A percentile compares a stretch with the other conserved stretches of the same genome.
phyloP scores from a whole-genome alignment of 2,797 vertebrate species.

The Megaceryle alcyon region DNA sequence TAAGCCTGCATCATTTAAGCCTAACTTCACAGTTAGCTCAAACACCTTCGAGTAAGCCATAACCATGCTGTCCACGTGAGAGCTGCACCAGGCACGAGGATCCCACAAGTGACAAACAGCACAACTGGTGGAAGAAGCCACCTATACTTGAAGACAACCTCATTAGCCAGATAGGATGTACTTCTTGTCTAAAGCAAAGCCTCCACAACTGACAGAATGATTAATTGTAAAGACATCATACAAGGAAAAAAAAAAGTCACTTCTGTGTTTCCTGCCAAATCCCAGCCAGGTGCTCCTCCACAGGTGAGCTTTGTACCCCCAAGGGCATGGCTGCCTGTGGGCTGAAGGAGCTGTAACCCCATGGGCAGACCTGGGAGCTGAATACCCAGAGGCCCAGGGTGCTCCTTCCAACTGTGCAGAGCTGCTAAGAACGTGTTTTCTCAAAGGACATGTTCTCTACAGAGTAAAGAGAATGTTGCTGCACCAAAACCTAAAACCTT shows the following conservation, averaged over 20 bases:
- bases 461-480: not conserved
- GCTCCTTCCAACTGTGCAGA: not conserved
- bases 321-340: accelerated
- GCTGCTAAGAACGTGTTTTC: not conserved
- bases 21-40: not conserved
- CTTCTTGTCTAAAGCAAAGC: not conserved
- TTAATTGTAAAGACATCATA: not conserved
- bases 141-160: not conserved
- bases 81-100: accelerated
- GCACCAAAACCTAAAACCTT: not conserved
- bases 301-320: not conserved
- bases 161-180: not conserved
- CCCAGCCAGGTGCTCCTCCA: accelerated
- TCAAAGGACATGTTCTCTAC: not conserved
- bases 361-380: not conserved
- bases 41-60: not conserved
- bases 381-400: too few relatives aligned
- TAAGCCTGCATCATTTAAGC: not conserved
- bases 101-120: not conserved
- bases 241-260: not conserved
- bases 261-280: not conserved
- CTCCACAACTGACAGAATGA: not conserved
- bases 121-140: not conserved
- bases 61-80: not conserved
- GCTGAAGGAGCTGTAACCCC: not conserved